phyloP scores from a whole-genome alignment of 2,113 vertebrate species.

The Pterocles orientalis region DNA sequence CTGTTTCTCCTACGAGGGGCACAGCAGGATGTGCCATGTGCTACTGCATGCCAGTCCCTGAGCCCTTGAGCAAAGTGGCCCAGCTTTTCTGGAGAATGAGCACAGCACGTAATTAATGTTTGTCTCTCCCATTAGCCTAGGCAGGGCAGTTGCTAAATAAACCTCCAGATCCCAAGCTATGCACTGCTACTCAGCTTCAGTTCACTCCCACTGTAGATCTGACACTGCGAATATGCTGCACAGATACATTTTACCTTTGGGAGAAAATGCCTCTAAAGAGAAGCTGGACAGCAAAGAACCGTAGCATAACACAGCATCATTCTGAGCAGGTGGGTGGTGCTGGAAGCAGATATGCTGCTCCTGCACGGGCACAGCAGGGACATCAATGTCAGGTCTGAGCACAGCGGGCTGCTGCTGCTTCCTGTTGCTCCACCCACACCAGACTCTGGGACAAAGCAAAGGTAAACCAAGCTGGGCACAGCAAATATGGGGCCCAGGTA shows the following conservation, averaged over 20 bases:
- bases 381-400: neutral
- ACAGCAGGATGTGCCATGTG: neutral
- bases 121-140: neutral
- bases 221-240: neutral
- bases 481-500: neutral
- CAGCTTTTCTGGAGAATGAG: neutral
- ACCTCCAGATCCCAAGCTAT: neutral
- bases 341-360: neutral
- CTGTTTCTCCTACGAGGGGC: neutral
- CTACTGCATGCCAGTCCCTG: neutral
- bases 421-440: neutral
- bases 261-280: neutral
- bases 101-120: neutral
- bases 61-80: neutral
- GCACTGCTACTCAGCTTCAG: neutral
- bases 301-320: neutral
- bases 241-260: neutral
- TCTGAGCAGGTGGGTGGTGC: neutral
- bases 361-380: neutral
- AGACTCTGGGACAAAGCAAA: neutral
- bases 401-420: neutral
- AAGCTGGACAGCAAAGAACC: neutral
- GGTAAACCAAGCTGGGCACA: neutral
- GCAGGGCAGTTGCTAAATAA: neutral
- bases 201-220: neutral